Conservation (phyloP, 2,113 vertebrate genomes). For the Lasiurus borealis region DNA sequence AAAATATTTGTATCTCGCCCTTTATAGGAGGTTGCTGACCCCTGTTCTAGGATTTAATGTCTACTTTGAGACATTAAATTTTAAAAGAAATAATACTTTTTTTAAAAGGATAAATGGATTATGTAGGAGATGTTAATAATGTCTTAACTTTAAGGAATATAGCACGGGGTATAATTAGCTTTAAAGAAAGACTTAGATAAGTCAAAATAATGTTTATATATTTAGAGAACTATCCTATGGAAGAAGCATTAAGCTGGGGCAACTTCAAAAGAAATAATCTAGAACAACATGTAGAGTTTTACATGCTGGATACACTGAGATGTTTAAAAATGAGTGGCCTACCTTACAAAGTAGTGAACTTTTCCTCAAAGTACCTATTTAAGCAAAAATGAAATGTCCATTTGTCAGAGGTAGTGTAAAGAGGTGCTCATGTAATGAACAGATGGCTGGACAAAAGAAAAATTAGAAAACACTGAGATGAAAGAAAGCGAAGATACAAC, state of each 20-base stretch:
- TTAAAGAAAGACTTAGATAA: not conserved
- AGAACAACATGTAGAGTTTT: not conserved
- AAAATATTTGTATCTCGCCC: not conserved
- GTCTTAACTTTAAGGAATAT: not conserved
- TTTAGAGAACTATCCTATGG: not conserved
- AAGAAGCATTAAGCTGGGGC: slow-evolving; percentile 10
- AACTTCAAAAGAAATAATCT: slow-evolving; percentile 23
- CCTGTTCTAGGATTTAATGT: not conserved
- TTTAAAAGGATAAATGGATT: not conserved
- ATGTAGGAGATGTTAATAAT: not conserved
- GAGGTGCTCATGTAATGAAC: not conserved
- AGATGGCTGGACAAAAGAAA: not conserved
- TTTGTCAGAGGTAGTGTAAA: not conserved
- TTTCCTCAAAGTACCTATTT: not conserved
- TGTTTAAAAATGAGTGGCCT: not conserved
- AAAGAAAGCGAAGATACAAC: not conserved
- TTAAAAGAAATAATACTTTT: slow-evolving; percentile 14
- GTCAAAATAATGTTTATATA: not conserved
- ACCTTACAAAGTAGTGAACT: not conserved
- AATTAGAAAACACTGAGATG: not conserved
- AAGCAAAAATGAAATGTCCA: not conserved
- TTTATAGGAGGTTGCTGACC: not conserved
- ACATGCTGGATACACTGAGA: not conserved
- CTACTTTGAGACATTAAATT: not conserved
- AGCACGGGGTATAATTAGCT: not conserved